Conservation (phyloP, 2,113 vertebrate species). For the Thunnus thynnus region DNA sequence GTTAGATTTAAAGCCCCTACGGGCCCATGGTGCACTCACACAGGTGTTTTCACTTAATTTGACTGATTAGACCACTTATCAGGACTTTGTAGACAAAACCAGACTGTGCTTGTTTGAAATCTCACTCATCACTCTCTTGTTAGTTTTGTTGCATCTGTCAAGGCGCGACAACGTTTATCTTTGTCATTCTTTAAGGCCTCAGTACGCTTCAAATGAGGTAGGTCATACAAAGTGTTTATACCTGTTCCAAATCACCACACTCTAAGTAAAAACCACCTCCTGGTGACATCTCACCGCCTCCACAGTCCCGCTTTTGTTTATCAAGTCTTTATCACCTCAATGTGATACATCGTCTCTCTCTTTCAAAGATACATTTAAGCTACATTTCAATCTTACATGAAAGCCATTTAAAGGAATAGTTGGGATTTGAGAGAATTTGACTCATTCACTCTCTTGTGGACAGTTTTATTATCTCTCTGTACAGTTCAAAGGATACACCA, state of each 20-base stretch:
- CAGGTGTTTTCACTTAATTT: constrained; percentile 36
- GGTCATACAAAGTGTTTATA: not conserved
- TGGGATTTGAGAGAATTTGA: too few species aligned
- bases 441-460: too few species aligned
- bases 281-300: too few species aligned
- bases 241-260: not conserved
- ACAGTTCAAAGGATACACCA: too few species aligned
- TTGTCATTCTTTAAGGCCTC: not conserved
- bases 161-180: not conserved
- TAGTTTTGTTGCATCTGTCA: constrained; percentile 41
- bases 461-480: too few species aligned
- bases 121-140: constrained; percentile 6
- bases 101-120: not conserved
- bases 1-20: not conserved
- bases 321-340: too few species aligned
- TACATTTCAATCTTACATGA: too few species aligned
- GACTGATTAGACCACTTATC: constrained; percentile 24
- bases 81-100: not conserved
- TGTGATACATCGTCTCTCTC: too few species aligned
- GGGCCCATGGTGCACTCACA: not conserved
- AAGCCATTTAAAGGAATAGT: too few species aligned
- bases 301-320: too few species aligned
- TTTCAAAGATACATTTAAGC: too few species aligned
- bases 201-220: constrained; percentile 8
- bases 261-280: not conserved